phyloP scores from a whole-genome alignment of 1,140 invertebrate species.

The Venustaconcha ellipsiformis region DNA sequence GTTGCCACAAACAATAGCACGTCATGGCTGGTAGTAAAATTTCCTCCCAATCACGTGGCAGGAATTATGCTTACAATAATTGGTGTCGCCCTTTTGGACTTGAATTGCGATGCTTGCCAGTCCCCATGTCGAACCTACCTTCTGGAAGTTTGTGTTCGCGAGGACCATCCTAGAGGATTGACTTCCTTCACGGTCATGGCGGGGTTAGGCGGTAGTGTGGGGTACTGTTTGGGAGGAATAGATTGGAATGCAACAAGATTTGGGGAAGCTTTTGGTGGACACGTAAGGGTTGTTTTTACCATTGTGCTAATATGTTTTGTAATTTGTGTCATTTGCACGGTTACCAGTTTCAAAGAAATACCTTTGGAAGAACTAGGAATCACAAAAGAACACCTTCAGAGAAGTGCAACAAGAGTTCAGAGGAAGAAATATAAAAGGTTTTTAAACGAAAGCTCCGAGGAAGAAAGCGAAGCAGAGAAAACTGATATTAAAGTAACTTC shows the following conservation, averaged over 20 bases:
- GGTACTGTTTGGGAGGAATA: conserved; percentile 91
- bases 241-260: conserved; percentile 87
- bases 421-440: conserved; percentile 63
- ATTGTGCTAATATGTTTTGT: conserved; percentile 56
- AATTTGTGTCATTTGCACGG: conserved; percentile 49
- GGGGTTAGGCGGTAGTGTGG: conserved; percentile 92
- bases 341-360: conserved; percentile 64
- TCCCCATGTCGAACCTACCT: conserved; percentile 91
- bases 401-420: conserved; percentile 63
- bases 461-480: conserved; percentile 26
- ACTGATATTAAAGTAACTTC: conserved; percentile 8
- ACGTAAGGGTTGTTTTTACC: conserved; percentile 83
- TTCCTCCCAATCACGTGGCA: conserved; percentile 41
- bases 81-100: conserved; percentile 93
- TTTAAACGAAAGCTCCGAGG: conserved; percentile 55
- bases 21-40: conserved; percentile 15
- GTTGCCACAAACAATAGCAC: conserved; percentile 7
- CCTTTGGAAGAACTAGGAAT: conserved; percentile 47
- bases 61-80: conserved; percentile 88
- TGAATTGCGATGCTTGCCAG: conserved; percentile 96
- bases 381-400: conserved; percentile 45
- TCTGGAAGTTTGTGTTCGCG: conserved; percentile 91
- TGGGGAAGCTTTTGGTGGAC: conserved; percentile 77
- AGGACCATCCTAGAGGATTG: conserved; percentile 91
- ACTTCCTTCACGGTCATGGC: conserved; percentile 98